phyloP scores from a whole-genome alignment of 2,888 invertebrate species.

The Amitus sp. region DNA sequence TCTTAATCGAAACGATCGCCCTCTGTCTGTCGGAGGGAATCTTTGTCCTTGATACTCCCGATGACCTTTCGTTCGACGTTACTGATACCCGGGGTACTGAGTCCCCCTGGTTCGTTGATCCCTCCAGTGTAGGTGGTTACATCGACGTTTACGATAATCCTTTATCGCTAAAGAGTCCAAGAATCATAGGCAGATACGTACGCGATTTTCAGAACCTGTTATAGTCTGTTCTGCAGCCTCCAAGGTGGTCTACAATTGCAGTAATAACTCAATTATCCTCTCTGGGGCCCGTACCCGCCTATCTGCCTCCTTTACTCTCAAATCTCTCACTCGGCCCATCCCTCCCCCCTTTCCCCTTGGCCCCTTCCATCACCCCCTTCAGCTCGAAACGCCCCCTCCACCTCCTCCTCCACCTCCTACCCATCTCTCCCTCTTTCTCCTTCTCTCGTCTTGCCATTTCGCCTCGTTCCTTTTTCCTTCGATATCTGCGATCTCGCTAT shows the following conservation, averaged over 20 bases:
- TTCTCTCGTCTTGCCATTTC: conserved; percentile 31
- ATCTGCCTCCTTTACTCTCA: conserved; percentile 65
- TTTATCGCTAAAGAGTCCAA: conserved; percentile 59
- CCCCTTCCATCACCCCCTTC: conserved; percentile 38
- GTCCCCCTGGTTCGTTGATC: conserved; percentile 37
- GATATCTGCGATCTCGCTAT: conserved; percentile 32
- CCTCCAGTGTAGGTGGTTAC: conserved; percentile 40
- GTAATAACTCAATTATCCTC: conserved; percentile 67
- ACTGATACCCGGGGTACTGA: conserved; percentile 33
- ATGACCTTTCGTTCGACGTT: conserved; percentile 35
- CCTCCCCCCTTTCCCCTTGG: conserved; percentile 35
- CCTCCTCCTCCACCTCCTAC: conserved; percentile 31
- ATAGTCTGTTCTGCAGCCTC: conserved; percentile 62
- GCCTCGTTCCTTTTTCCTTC: conserved; percentile 23
- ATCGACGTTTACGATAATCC: conserved; percentile 53
- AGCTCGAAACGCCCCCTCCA: no score
- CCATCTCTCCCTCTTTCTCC: conserved; percentile 34
- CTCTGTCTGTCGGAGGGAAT: conserved; percentile 12
- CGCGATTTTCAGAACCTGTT: conserved; percentile 64
- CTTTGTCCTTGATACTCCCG: conserved; percentile 27
- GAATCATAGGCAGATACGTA: conserved; percentile 59
- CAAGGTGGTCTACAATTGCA: conserved; percentile 67
- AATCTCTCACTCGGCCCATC: conserved; percentile 61
- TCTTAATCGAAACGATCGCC: no score
- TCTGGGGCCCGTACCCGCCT: conserved; percentile 62